A percentile compares a stretch with the other conserved stretches of the same genome.
Conservation (phyloP, 30 jellyfish, hydroid and myxozoan genomes). For the Hydractinia echinata region DNA sequence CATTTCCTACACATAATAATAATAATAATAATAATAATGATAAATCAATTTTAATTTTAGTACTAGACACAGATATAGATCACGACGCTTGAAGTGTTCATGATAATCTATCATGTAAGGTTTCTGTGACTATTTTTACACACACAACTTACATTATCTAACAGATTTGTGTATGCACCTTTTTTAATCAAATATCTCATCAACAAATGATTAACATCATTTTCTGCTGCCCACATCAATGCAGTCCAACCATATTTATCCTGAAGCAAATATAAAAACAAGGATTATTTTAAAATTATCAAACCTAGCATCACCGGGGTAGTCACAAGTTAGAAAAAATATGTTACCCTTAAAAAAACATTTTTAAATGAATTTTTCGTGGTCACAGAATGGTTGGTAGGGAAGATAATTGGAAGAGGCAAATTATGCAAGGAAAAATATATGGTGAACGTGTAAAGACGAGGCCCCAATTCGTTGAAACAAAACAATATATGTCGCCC, state of each 20-base stretch:
- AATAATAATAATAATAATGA: no score
- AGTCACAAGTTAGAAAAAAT: not conserved
- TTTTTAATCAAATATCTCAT: conserved; percentile 38
- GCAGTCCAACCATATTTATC: conserved; percentile 98
- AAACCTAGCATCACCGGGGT: not conserved
- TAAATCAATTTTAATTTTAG: not conserved
- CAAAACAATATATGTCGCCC: no score
- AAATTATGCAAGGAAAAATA: no score
- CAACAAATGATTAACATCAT: conserved; percentile 53
- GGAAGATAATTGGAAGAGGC: no score
- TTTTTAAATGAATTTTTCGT: not conserved
- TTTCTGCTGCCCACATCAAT: conserved; percentile 94
- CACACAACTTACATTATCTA: conserved; percentile 61
- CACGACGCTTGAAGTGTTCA: not conserved
- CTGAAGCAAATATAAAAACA: conserved; percentile 15
- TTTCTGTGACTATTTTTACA: not conserved
- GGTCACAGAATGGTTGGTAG: no score
- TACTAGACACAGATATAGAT: no score
- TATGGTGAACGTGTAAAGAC: no score
- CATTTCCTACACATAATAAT: conserved; percentile 56
- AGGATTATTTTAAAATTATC: not conserved
- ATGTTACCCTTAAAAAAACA: not conserved
- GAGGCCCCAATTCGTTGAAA: no score
- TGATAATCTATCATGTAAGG: not conserved
- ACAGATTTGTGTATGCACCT: conserved; percentile 71